Evolutionary conservation across 2,113 vertebrate species (phyloP), one percentile per base, ranked within the genome.

Genomic region (Mesoclemmys tuberculata): DNA sequence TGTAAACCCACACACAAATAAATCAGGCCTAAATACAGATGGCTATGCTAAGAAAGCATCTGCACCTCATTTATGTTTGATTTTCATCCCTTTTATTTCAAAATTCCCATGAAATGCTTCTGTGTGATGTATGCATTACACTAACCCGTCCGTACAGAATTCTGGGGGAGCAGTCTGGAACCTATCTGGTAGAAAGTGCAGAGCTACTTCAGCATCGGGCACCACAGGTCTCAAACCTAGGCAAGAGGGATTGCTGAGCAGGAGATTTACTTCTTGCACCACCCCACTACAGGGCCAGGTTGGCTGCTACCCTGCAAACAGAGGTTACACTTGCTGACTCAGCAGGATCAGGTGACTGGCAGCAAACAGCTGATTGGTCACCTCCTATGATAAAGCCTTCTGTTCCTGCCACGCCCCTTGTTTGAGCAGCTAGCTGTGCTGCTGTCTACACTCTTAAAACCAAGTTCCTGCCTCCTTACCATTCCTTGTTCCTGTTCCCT

Each of bases 11-110:
- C 74, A 92, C 22, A 61, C 7, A 93, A 89, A 95, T 54, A 84
- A 94, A 94, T 88, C 74, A 88, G 49, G 9, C 84, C 89, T 64
- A 91, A 92, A 58, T 58, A 90, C 54, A 84, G 93, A 35, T 61
- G 48, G 54, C 6, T 48, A 35, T 48, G 58, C 51, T 31, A 84
- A 19, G 18, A 83, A 89, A 51, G 16, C 24, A 8, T 1, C 0
- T 84, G 90, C 84, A 58, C 19, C 8, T 89, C 64, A 75, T 75
- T n/a, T 51, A 11, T 5, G 1, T 55, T 38, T 85, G 0, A 3
- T 38, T 58, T 14, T 52, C 6, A 0, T 31, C 24, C 1, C 55
- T 27, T 94, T 93, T 81, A 10, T 85, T 84, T 94, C 55, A 10
- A 19, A 27, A n/a, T 91, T 93, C 55, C 48, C 0, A 0, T 14